Base-by-base conservation (phyloP, 2,113 vertebrate genomes). In the Setophaga coronata region DNA sequence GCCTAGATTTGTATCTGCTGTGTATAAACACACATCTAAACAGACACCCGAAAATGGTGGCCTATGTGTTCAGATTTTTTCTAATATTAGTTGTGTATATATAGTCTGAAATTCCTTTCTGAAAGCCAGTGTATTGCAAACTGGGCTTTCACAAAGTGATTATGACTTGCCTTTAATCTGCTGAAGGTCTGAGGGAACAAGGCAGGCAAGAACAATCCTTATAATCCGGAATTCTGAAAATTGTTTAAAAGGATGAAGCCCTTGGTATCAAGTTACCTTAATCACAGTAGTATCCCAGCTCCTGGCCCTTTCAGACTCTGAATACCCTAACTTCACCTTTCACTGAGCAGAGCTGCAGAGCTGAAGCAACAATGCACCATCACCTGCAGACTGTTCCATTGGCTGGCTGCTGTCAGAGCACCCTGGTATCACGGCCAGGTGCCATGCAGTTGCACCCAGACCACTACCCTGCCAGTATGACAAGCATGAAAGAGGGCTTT, bases 381-480 rank as follows among this genome's bases (percentile, higher is more conserved):
- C 9, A 21, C 17, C 28, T 47, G 9, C 43, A 70, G 40, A 18
- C 17, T 0, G 1, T 8, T 17, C 40, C 36, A 10, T 9, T 26
- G 26, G 25, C 25, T 50, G 17, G 34, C 40, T 51, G 7, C 18
- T 12, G 6, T 18, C 43, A 50, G 38, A 69, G 26, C 28, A 38
- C 2, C 2, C 23, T 6, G 2, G 11, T 31, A 6, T 25, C 34
- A 18, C 0, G 0, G 28, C 18, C n/a, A 40, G 18, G 6, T 38
- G 56, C 50, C 19, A 12, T 18, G 38, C 2, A 1, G 8, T 12
- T n/a, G 18, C 31, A 72, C 36, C 23, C 38, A 67, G n/a, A 25
- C 31, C 43, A 50, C 43, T 8, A 29, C 14, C 12, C 14, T 36
- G 56, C 12, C 11, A 9, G 14, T 13, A 18, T 11, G 17, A 42